A percentile compares a stretch with the other conserved stretches of the same genome.
Conservation (phyloP, 2,888 invertebrate species). For the Agrotis ipsilon region DNA sequence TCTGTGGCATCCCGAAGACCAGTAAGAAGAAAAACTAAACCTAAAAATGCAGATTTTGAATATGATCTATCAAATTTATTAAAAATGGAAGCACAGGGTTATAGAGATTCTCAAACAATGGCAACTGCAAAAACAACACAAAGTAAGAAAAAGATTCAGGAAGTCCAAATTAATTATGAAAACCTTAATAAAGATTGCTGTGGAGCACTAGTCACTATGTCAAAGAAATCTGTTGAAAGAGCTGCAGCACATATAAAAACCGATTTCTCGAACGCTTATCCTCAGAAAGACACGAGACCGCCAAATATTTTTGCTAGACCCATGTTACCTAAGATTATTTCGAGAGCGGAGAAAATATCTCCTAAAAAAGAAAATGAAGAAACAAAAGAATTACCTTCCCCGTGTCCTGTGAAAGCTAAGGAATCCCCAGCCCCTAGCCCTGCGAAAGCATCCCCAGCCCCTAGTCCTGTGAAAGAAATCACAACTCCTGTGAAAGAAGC, state of each 20-base stretch:
- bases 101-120: conserved; percentile 81
- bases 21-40: conserved; percentile 92
- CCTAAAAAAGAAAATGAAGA: conserved; percentile 82
- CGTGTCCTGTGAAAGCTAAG: conserved; percentile 94
- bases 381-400: conserved; percentile 86
- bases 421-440: conserved; percentile 91
- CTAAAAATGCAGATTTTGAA: conserved; percentile 93
- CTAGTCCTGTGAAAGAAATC: conserved; percentile 94
- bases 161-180: conserved; percentile 74
- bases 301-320: conserved; percentile 83
- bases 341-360: conserved; percentile 80
- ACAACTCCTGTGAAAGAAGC: background rate
- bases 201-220: conserved; percentile 82
- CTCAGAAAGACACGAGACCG: conserved; percentile 72
- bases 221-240: conserved; percentile 80
- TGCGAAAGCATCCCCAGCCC: conserved; percentile 92
- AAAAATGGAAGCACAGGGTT: conserved; percentile 89
- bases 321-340: conserved; percentile 79
- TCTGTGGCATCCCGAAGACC: conserved; percentile 89
- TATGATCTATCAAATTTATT: conserved; percentile 92
- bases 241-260: conserved; percentile 82
- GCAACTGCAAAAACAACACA: conserved; percentile 72
- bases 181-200: conserved; percentile 81
- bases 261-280: conserved; percentile 66
- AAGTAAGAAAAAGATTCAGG: conserved; percentile 79